phyloP scores from a whole-genome alignment of 2,888 invertebrate species.

The Agapetus fuscipes region DNA sequence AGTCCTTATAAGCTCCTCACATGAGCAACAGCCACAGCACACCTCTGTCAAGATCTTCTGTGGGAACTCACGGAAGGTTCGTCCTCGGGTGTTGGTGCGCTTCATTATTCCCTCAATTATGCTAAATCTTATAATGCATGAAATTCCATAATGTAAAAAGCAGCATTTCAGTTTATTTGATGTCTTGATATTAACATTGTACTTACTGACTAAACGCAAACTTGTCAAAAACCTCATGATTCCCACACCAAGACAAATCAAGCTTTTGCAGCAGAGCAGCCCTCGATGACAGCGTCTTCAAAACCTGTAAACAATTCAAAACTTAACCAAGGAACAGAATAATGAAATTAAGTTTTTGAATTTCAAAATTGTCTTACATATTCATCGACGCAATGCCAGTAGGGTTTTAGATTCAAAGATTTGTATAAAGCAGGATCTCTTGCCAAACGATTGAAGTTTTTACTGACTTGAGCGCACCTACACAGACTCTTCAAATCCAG shows the following conservation, averaged over 20 bases:
- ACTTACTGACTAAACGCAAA: constrained; percentile 39
- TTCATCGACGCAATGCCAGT: constrained; percentile 67
- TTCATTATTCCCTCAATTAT: too few relatives aligned
- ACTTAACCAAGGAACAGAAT: constrained; percentile 23
- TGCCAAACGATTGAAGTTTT: constrained; percentile 60
- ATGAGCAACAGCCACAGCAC: too few relatives aligned
- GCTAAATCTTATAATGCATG: background rate
- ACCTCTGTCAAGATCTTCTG: too few relatives aligned
- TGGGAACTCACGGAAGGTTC: too few relatives aligned
- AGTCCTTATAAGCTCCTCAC: too few relatives aligned
- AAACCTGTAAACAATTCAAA: constrained; percentile 32
- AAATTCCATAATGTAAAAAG: background rate
- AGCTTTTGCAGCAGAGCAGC: constrained; percentile 65
- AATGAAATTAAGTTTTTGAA: background rate
- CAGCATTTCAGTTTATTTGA: too few relatives aligned
- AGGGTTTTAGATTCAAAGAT: constrained; percentile 71
- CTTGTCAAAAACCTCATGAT: constrained; percentile 40
- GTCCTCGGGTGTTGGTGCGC: too few relatives aligned
- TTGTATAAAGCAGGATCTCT: constrained; percentile 68
- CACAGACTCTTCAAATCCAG: constrained; percentile 72
- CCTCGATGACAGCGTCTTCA: constrained; percentile 37
- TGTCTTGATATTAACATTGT: background rate
- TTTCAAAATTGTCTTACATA: constrained; percentile 29
- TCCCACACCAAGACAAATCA: constrained; percentile 83
- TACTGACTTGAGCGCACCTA: constrained; percentile 65